Percentiles rank a stretch among this genome's conserved stretches.
Evolutionary conservation across 2,888 invertebrate species (phyloP).

Genomic region (Coleophora flavipennella): DNA sequence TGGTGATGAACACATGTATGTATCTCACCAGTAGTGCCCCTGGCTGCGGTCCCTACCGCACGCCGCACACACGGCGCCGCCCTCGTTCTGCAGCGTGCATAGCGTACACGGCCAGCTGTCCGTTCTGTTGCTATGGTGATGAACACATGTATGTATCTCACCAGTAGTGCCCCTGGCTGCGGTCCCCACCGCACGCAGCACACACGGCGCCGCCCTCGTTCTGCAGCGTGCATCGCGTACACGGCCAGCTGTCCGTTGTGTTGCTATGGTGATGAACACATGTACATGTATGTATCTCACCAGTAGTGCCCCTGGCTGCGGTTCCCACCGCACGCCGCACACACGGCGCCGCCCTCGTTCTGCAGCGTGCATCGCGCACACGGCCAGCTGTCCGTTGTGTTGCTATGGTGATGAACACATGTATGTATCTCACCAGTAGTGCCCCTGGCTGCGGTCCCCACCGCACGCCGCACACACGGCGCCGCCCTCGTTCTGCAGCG

Average conservation of each 20-base stretch:
- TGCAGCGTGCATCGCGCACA: conserved; percentile 91
- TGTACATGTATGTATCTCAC: no score
- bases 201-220: conserved; percentile 87
- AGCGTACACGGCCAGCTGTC: conserved; percentile 85
- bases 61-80: conserved; percentile 87
- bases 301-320: no score
- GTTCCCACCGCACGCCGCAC: conserved; percentile 75
- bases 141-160: no score
- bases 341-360: conserved; percentile 84
- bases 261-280: no score
- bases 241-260: conserved; percentile 77
- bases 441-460: no score
- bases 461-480: conserved; percentile 92
- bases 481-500: conserved; percentile 82
- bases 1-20: no score
- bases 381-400: conserved; percentile 74
- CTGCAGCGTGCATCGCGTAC: conserved; percentile 88
- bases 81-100: conserved; percentile 88
- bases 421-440: no score
- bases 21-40: no score
- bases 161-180: no score
- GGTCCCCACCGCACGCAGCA: conserved; percentile 71
- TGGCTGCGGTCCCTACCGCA: conserved; percentile 22
- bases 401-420: no score
- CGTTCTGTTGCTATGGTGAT: no score